These are phyloP conservation scores for Euborellia annulipes DNA, from an alignment of 1,140 invertebrate genomes.

Conservation along the genomic window DNA sequence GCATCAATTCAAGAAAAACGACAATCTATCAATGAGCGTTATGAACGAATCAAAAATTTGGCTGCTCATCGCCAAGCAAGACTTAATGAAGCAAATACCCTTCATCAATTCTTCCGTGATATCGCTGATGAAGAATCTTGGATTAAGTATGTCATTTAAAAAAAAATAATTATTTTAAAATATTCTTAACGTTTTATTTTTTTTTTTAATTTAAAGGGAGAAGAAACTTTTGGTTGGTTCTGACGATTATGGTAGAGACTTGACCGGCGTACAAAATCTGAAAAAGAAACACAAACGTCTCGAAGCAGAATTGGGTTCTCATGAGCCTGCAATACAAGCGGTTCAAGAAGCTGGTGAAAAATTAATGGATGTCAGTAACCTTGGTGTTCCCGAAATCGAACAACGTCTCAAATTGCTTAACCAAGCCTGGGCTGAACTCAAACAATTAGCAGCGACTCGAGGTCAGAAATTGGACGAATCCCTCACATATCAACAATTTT, in stretches of 20 bases:
- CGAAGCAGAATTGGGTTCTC: slow-evolving; percentile 87
- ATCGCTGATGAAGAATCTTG: slow-evolving; percentile 99
- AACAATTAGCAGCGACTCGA: slow-evolving; percentile 69
- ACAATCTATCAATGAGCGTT: slow-evolving; percentile 84
- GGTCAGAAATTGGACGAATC: slow-evolving; percentile 91
- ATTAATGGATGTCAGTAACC: slow-evolving; percentile 91
- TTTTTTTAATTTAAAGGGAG: slow-evolving; percentile 40
- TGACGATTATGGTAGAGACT: slow-evolving; percentile 94
- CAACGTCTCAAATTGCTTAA: slow-evolving; percentile 62
- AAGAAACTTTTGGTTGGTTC: slow-evolving; percentile 95
- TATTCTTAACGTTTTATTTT: too few relatives aligned
- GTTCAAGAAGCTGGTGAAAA: slow-evolving; percentile 94
- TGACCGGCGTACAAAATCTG: slow-evolving; percentile 95
- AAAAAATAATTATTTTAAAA: background rate
- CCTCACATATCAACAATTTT: slow-evolving; percentile 86
- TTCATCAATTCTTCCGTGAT: slow-evolving; percentile 98
- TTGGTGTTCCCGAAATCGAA: slow-evolving; percentile 93
- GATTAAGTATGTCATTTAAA: slow-evolving; percentile 62
- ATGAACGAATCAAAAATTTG: slow-evolving; percentile 81
- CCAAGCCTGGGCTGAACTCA: slow-evolving; percentile 80
- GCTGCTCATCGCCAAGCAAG: slow-evolving; percentile 80
- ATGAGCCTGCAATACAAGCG: slow-evolving; percentile 92
- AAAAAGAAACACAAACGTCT: slow-evolving; percentile 97
- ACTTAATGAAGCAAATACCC: slow-evolving; percentile 87
- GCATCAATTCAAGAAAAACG: slow-evolving; percentile 85